Evolutionary conservation across 1,140 invertebrate species (phyloP).

Genomic region (Pogonomyrmex barbatus): DNA sequence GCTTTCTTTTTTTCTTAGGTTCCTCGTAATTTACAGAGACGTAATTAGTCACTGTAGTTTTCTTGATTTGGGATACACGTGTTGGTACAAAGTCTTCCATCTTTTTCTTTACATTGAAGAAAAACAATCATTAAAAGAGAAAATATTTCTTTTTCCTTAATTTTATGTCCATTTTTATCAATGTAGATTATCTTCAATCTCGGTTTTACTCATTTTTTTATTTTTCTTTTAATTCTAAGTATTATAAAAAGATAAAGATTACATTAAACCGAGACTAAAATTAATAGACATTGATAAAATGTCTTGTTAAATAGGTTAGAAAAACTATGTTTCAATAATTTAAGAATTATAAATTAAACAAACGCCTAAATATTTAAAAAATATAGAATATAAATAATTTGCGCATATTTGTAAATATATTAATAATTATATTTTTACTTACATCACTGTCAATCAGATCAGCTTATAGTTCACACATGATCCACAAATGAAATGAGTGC

Average conservation of each 20-base stretch:
- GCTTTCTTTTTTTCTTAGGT: conserved; percentile 85
- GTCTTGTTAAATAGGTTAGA: neutral
- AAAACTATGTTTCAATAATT: neutral
- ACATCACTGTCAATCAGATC: neutral
- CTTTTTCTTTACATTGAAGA: conserved; percentile 45
- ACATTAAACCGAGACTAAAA: no score
- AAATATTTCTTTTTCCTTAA: neutral
- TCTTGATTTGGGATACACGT: conserved; percentile 85
- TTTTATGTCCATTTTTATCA: neutral
- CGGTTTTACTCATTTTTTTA: no score
- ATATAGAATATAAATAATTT: neutral
- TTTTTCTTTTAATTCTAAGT: no score
- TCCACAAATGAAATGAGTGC: no score
- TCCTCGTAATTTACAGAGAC: conserved; percentile 85
- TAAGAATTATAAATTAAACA: neutral
- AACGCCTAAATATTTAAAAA: neutral
- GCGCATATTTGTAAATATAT: neutral
- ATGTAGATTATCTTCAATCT: no score
- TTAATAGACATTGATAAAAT: neutral
- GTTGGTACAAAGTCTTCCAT: conserved; percentile 86
- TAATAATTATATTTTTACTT: neutral
- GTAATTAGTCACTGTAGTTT: conserved; percentile 83
- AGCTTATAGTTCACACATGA: no score
- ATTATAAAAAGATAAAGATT: no score
- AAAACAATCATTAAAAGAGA: neutral